Conservation (phyloP, 2,888 invertebrate species). For the Sarcophaga variegata region DNA sequence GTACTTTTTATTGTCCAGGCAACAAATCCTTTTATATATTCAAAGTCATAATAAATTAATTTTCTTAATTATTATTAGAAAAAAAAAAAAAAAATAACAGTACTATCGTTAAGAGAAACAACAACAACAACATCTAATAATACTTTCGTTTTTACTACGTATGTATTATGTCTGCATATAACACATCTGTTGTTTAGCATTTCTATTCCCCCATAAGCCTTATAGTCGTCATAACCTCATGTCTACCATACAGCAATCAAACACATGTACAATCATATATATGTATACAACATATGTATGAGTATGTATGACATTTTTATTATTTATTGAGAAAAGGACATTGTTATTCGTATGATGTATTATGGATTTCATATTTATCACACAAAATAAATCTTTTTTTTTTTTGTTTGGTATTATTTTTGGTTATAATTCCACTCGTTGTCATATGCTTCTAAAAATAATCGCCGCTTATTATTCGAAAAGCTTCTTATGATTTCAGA, state of each 20-base stretch:
- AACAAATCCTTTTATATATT: conserved; percentile 44
- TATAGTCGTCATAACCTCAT: too few relatives aligned
- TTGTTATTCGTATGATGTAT: neutral
- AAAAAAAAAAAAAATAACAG: neutral
- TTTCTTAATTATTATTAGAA: conserved; percentile 20
- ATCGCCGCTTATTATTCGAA: conserved; percentile 16
- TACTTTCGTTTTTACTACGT: neutral
- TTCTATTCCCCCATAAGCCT: too few relatives aligned
- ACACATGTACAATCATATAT: neutral
- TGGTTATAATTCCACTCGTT: neutral
- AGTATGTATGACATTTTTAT: neutral
- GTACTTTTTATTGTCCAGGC: conserved; percentile 64
- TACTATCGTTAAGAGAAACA: too few relatives aligned
- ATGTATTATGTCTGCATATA: too few relatives aligned
- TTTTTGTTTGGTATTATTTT: conserved; percentile 9
- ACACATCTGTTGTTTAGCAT: too few relatives aligned
- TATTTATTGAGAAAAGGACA: conserved; percentile 3
- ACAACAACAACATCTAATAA: neutral
- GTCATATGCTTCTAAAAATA: conserved; percentile 29
- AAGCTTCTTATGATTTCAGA: conserved; percentile 26
- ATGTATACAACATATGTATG: neutral
- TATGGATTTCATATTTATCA: neutral
- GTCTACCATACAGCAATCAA: too few relatives aligned
- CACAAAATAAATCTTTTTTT: neutral
- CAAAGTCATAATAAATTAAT: neutral